phyloP scores from a whole-genome alignment of 2,113 vertebrate genomes.

The Scytalopus superciliaris region DNA sequence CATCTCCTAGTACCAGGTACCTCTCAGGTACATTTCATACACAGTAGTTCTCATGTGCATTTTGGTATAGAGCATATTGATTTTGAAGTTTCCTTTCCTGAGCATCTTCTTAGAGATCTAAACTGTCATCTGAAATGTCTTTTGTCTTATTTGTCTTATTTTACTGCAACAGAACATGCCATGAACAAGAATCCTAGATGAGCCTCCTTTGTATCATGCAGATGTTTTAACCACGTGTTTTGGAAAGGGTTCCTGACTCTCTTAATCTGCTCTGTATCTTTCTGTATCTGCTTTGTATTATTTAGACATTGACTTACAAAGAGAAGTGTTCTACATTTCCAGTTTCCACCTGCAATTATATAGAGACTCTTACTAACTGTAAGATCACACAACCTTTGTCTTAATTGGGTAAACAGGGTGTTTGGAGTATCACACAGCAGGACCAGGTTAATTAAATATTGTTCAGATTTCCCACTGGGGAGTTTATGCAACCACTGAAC shows the following conservation, averaged over 20 bases:
- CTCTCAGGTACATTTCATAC: neutral
- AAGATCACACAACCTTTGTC: conserved; percentile 14
- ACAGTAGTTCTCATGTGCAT: neutral
- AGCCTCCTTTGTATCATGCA: neutral
- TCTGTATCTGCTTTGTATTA: neutral
- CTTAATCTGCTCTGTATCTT: neutral
- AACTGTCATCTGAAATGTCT: neutral
- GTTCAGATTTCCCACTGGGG: conserved; percentile 20
- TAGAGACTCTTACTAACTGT: neutral
- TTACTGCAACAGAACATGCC: neutral
- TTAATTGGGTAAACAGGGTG: conserved; percentile 49
- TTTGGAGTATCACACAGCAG: conserved; percentile 38
- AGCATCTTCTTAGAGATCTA: neutral
- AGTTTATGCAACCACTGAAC: conserved; percentile 21
- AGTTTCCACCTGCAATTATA: conserved; percentile 8
- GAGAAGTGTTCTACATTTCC: neutral
- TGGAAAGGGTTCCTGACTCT: neutral
- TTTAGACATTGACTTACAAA: neutral
- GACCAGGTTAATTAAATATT: conserved; percentile 46
- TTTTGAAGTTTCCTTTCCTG: neutral
- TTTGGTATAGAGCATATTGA: neutral
- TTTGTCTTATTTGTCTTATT: neutral
- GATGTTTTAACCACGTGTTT: neutral
- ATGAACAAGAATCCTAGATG: neutral
- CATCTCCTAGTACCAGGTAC: rapidly evolving